Evolutionary conservation across 2,797 vertebrate species (phyloP), one percentile per base, ranked within the genome.

Genomic region (Tapirus indicus): DNA sequence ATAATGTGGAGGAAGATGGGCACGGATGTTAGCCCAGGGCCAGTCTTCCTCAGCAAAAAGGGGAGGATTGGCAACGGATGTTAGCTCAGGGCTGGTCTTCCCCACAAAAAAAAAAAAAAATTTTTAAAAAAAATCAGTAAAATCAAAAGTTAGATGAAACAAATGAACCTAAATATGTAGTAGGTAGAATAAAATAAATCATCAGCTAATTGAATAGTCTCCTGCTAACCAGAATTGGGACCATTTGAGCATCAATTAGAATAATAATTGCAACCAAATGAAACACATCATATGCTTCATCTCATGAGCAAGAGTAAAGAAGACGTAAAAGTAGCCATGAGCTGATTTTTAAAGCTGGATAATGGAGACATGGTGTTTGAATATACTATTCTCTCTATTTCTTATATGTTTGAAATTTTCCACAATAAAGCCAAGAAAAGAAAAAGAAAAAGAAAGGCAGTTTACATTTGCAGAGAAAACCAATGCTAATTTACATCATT

Each of bases 41-140:
- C n/a, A n/a, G n/a, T n/a, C n/a, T n/a, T n/a, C n/a, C n/a, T n/a
- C n/a, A n/a, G n/a, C n/a, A n/a, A n/a, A n/a, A n/a, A n/a, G n/a
- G n/a, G n/a, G n/a, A n/a, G n/a, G n/a, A n/a, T n/a, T n/a, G n/a
- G n/a, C n/a, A n/a, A n/a, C n/a, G n/a, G n/a, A n/a, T n/a, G n/a
- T n/a, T n/a, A n/a, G n/a, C n/a, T n/a, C n/a, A n/a, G n/a, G n/a
- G n/a, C n/a, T n/a, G n/a, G n/a, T n/a, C n/a, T n/a, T n/a, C n/a
- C n/a, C n/a, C n/a, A n/a, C n/a, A n/a, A n/a, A n/a, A n/a, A n/a
- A n/a, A n/a, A n/a, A n/a, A n/a, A n/a, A n/a, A n/a, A n/a, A n/a
- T n/a, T n/a, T n/a, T n/a, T n/a, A n/a, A n/a, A n/a, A 62, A 80
- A 86, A 75, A 71, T 86, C 18, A 68, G 47, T 85, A 82, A 95